Conservation (phyloP, 2,888 invertebrate species). For the Ethmia dodecea region DNA sequence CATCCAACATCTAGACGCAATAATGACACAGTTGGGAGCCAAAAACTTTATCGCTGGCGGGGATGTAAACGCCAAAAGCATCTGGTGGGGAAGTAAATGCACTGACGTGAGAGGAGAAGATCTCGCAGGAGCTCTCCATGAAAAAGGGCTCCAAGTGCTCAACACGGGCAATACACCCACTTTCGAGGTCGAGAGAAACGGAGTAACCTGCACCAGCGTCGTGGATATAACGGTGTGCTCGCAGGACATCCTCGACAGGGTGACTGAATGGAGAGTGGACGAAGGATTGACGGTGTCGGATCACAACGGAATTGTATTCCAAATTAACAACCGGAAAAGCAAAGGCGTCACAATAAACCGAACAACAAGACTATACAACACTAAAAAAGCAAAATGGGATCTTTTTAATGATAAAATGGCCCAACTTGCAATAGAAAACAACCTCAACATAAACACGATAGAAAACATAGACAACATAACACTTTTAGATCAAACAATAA, state of each 20-base stretch:
- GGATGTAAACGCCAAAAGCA: constrained; percentile 5
- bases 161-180: neutral
- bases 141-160: neutral
- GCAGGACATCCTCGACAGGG: neutral
- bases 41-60: constrained; percentile 1
- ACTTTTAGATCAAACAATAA: neutral
- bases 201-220: neutral
- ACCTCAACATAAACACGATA: neutral
- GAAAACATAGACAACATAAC: neutral
- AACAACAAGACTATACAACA: neutral
- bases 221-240: constrained; percentile 1
- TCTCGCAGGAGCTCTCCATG: neutral
- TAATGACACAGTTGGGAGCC: neutral
- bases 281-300: neutral
- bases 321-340: neutral
- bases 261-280: neutral
- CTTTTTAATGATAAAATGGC: neutral
- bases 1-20: neutral
- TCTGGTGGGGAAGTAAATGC: constrained; percentile 5
- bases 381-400: constrained; percentile 1
- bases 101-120: neutral
- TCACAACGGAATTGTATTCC: neutral
- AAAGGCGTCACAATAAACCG: neutral
- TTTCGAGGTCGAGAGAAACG: neutral
- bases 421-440: neutral